Evolutionary conservation across 2,113 vertebrate species (phyloP).

Genomic region (Chaetura pelagica): DNA sequence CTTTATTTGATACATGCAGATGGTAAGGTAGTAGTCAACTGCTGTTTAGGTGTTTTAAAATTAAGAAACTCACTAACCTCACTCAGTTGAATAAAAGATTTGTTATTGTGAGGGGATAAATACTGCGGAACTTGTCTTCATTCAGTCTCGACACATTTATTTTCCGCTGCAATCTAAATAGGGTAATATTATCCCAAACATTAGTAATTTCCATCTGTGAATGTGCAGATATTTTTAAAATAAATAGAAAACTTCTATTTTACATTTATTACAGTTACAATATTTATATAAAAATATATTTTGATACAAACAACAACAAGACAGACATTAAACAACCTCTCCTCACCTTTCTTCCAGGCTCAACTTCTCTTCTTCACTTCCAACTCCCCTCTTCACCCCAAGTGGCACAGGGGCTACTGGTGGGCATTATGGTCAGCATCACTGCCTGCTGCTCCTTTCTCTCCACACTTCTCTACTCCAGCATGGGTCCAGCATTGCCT

Average conservation of each 20-base stretch:
- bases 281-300: neutral
- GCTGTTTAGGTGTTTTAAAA: neutral
- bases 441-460: neutral
- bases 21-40: neutral
- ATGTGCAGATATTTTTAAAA: neutral
- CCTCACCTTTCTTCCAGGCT: neutral
- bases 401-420: rapidly evolving
- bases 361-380: neutral
- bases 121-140: neutral
- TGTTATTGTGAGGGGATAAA: neutral
- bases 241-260: neutral
- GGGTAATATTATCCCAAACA: neutral
- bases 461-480: neutral
- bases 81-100: neutral
- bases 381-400: neutral
- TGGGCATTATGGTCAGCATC: rapidly evolving
- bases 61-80: neutral
- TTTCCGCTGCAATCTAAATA: neutral
- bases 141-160: neutral
- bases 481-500: neutral
- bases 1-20: neutral
- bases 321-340: neutral
- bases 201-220: neutral
- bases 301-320: neutral
- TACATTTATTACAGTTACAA: neutral